Evolutionary conservation across 92 coral and sea anemone genomes (phyloP), one percentile per base, ranked within the genome.

Genomic region (Metridium senile): DNA sequence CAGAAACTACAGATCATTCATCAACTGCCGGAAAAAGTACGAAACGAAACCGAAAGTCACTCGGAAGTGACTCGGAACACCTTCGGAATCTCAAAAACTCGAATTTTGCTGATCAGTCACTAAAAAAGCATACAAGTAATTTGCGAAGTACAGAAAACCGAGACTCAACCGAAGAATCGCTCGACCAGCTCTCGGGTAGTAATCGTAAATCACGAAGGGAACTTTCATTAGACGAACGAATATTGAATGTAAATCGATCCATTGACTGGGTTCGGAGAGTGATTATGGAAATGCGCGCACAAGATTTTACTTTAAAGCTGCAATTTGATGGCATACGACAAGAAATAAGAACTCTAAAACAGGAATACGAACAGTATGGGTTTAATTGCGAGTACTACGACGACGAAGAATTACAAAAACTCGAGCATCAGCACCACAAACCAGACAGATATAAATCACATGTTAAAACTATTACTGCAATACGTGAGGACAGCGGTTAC

Each of bases 241-340:
- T 79, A 54, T 53, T 53, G 64, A 69, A 79, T 66, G 62, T 79
- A 1, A 79, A 79, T 32, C 75, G 75, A 26, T 63, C 77, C 6
- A 68, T 79, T 27, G 84, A 68, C 46, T 79, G 84, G 84, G 84
- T 79, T 34, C 84, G 77, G 0, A 71, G 43, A 13, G 84, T 68
- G 9, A 26, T 79, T 4, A 45, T 56, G 54, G 71, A 49, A 19
- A 68, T 79, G 84, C 63, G 70, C 26, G 62, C 76, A n/a, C 70
- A 68, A 3, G 84, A 79, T 70, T 34, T 79, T 21, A 34, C 66
- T 7, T 45, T 79, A 18, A 79, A 79, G 34, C 21, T 79, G 32
- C 84, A 79, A 66, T 79, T 79, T 13, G 84, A 79, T 61, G 73
- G 74, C n/a, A 33, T 79, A 1, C 68, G 84, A 58, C 84, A 79